A percentile compares a stretch with the other conserved stretches of the same genome.
These are phyloP conservation scores for Cetonia aurata DNA, from an alignment of 2,888 invertebrate genomes.

Conservation along the genomic window DNA sequence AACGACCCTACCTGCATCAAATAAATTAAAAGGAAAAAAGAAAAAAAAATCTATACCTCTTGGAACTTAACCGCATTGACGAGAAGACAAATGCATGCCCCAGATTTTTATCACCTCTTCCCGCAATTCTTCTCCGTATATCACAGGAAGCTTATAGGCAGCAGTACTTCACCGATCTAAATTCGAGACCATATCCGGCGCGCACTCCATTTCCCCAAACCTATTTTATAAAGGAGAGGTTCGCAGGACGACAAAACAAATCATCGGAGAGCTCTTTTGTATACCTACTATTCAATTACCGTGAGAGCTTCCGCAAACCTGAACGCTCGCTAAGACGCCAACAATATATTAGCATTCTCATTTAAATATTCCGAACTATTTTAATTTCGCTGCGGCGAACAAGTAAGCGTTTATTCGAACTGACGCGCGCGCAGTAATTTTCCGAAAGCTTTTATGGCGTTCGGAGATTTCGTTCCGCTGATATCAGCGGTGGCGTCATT, in stretches of 20 bases:
- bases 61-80: too few species aligned
- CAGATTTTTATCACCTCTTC: too few species aligned
- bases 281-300: slow-evolving; percentile 10
- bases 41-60: too few species aligned
- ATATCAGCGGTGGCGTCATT: slow-evolving; percentile 13
- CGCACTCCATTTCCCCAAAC: too few species aligned
- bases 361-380: slow-evolving; percentile 11
- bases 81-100: too few species aligned
- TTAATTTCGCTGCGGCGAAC: slow-evolving; percentile 2
- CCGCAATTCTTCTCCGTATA: too few species aligned
- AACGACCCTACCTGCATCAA: too few species aligned
- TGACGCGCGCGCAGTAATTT: slow-evolving; percentile 3
- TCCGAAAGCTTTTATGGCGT: slow-evolving; percentile 21
- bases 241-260: neutral
- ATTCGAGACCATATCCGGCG: too few species aligned
- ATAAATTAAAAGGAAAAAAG: too few species aligned
- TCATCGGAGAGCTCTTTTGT: neutral
- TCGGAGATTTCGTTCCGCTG: slow-evolving; percentile 11
- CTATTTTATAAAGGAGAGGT: too few species aligned
- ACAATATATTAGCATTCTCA: slow-evolving; percentile 1
- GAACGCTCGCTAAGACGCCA: neutral
- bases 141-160: too few species aligned
- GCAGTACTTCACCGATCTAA: too few species aligned
- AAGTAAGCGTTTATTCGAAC: neutral
- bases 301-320: slow-evolving; percentile 8